Conservation (phyloP, 2,113 vertebrate species). For the Chlorodrepanis virens region DNA sequence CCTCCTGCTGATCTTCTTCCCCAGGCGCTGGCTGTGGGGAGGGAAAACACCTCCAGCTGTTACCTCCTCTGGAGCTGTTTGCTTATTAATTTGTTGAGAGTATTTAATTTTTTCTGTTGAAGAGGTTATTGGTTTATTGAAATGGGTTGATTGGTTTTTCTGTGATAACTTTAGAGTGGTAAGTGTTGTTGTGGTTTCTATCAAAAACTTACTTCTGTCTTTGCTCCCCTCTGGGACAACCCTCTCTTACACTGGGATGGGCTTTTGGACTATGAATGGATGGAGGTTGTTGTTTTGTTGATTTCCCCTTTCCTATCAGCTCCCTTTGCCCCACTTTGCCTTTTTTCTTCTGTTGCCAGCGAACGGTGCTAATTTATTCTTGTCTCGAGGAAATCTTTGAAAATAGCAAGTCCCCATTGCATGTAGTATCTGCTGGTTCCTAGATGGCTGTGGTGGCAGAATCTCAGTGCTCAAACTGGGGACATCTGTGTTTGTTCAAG, state of each 20-base stretch:
- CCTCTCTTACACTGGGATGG: background rate
- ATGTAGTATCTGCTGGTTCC: background rate
- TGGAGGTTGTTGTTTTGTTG: background rate
- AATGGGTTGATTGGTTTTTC: background rate
- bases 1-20: background rate
- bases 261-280: background rate
- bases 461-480: background rate
- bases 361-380: background rate
- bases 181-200: background rate
- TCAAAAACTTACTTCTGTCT: background rate
- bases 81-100: background rate
- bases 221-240: background rate
- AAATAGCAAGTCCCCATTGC: background rate
- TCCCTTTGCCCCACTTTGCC: background rate
- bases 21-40: background rate
- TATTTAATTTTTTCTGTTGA: background rate
- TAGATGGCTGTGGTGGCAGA: background rate
- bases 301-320: background rate
- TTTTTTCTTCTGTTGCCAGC: background rate
- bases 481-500: constrained; percentile 48
- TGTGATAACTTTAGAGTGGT: background rate
- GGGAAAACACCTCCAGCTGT: background rate
- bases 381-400: background rate
- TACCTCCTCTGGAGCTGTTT: background rate
- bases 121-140: background rate